A percentile compares a stretch with the other conserved stretches of the same genome.
These are phyloP conservation scores for Drosophila macrospina DNA, from an alignment of 2,888 invertebrate genomes.

Conservation along the genomic window DNA sequence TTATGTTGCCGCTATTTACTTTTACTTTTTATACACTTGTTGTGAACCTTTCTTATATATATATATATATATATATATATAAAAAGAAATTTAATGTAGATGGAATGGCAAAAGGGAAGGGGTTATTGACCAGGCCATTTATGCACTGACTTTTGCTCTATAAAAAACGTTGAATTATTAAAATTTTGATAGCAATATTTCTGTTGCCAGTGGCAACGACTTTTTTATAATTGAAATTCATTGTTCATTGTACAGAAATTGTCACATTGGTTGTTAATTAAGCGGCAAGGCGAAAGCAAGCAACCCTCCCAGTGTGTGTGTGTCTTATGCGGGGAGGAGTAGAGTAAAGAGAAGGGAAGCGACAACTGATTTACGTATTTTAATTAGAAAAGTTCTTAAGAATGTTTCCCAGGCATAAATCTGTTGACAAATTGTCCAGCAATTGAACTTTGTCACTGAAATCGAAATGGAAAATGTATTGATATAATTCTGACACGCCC, in stretches of 20 bases:
- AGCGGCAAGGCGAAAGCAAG: constrained; percentile 20
- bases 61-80: neutral
- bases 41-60: constrained; percentile 22
- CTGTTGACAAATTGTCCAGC: constrained; percentile 35
- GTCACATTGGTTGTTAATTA: constrained; percentile 56
- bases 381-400: constrained; percentile 42
- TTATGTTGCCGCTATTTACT: constrained; percentile 29
- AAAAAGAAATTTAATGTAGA: constrained; percentile 37
- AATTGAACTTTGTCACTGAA: constrained; percentile 10
- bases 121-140: constrained; percentile 31
- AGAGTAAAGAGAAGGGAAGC: neutral
- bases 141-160: constrained; percentile 1
- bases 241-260: constrained; percentile 39
- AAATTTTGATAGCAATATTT: constrained; percentile 43
- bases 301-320: constrained; percentile 22
- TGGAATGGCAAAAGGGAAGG: constrained; percentile 10
- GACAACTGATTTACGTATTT: constrained; percentile 54
- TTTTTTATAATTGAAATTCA: constrained; percentile 50
- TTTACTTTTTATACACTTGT: constrained; percentile 47
- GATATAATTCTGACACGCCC: constrained; percentile 1
- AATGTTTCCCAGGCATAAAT: constrained; percentile 43
- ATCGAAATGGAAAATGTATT: constrained; percentile 9
- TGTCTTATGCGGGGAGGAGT: too few relatives aligned
- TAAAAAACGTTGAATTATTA: constrained; percentile 30
- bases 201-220: constrained; percentile 25